Percentiles rank a stretch among this genome's conserved stretches.
These are phyloP conservation scores for Helicorthomorpha holstii DNA, from an alignment of 1,140 invertebrate genomes.

Conservation along the genomic window DNA sequence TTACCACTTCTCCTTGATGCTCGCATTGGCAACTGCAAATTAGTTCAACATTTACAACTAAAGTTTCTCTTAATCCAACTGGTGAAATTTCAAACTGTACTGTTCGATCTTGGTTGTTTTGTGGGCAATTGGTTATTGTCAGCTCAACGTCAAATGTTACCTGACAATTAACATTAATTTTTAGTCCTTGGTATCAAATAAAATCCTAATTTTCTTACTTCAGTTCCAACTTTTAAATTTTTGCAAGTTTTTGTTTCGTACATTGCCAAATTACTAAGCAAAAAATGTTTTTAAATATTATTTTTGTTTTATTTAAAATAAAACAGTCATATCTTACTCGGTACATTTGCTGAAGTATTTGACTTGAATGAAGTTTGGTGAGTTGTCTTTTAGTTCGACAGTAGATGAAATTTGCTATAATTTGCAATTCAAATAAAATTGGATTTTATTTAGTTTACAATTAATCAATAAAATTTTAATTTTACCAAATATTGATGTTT, in stretches of 20 bases:
- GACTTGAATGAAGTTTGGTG: neutral
- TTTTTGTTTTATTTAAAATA: neutral
- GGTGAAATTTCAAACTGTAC: slow-evolving; percentile 76
- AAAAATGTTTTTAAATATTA: neutral
- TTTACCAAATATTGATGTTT: slow-evolving; percentile 33
- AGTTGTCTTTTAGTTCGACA: slow-evolving; percentile 1
- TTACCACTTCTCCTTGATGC: slow-evolving; percentile 15
- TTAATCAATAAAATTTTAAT: neutral
- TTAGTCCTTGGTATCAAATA: neutral
- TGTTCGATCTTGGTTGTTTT: slow-evolving; percentile 54
- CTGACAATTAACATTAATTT: slow-evolving; percentile 13
- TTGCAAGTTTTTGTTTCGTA: slow-evolving; percentile 33
- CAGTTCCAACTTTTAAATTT: slow-evolving; percentile 33
- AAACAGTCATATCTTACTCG: neutral
- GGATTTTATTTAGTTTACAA: neutral
- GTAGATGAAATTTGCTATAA: neutral
- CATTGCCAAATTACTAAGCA: slow-evolving; percentile 12
- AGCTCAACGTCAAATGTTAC: slow-evolving; percentile 29
- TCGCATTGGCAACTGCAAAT: slow-evolving; percentile 81
- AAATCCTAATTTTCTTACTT: slow-evolving; percentile 20
- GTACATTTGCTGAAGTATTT: slow-evolving; percentile 2
- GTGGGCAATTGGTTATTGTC: slow-evolving; percentile 41
- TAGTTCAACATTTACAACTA: slow-evolving; percentile 69
- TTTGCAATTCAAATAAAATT: neutral
- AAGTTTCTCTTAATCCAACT: slow-evolving; percentile 72